Evolutionary conservation across 2,888 invertebrate genomes (phyloP).

Genomic region (Oithona nana): DNA sequence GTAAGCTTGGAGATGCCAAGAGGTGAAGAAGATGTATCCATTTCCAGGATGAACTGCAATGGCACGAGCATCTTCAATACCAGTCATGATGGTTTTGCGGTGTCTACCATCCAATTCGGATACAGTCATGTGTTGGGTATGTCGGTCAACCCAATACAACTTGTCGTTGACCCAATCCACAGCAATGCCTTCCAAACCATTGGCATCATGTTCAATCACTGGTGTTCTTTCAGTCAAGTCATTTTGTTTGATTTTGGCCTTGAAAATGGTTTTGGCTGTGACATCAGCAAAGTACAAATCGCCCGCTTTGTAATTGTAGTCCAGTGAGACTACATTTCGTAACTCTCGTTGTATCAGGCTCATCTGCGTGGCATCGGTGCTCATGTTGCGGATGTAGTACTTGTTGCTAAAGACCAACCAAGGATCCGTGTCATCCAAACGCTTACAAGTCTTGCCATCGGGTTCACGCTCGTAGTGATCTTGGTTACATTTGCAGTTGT

Average conservation of each 20-base stretch:
- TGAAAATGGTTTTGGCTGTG: constrained; percentile 77
- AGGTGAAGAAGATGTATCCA: constrained; percentile 82
- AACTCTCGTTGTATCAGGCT: constrained; percentile 71
- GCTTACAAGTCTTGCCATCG: constrained; percentile 76
- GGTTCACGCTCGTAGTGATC: constrained; percentile 64
- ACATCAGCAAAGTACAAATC: constrained; percentile 91
- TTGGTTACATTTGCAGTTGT: constrained; percentile 87
- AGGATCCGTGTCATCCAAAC: constrained; percentile 50
- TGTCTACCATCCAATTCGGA: constrained; percentile 79
- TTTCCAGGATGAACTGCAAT: constrained; percentile 83
- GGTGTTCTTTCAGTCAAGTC: constrained; percentile 39
- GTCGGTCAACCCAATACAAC: constrained; percentile 88
- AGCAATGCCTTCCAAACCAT: constrained; percentile 90
- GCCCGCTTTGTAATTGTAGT: constrained; percentile 66
- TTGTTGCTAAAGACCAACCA: constrained; percentile 91
- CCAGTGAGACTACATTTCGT: constrained; percentile 87
- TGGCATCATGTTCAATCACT: constrained; percentile 75
- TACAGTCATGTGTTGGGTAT: constrained; percentile 85
- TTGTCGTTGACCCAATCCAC: constrained; percentile 92
- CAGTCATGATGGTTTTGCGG: constrained; percentile 63
- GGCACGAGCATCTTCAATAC: constrained; percentile 77
- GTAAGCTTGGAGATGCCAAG: constrained; percentile 82
- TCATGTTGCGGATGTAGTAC: constrained; percentile 91
- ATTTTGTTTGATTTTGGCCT: constrained; percentile 34
- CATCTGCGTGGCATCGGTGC: constrained; percentile 64